These are phyloP conservation scores for Entosphenus tridentatus DNA, from an alignment of 2,113 vertebrate genomes.

Conservation along the genomic window DNA sequence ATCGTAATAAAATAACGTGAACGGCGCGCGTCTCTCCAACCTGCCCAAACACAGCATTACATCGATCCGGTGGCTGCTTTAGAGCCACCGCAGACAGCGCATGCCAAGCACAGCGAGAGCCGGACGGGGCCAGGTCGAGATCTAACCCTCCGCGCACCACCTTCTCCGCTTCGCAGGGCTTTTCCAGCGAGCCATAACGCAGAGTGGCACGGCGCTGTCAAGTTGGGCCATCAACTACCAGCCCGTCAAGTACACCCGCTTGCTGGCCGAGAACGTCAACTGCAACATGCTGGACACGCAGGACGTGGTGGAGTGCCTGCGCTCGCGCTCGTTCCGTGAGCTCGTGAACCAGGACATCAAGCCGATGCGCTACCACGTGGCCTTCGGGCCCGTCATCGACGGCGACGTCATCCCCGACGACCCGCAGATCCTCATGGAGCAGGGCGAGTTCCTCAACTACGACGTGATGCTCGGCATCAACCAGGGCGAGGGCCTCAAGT, in stretches of 20 bases:
- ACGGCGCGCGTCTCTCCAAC: too few relatives aligned
- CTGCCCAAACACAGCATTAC: too few relatives aligned
- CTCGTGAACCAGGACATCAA: conserved; percentile 96
- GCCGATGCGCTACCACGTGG: conserved; percentile 82
- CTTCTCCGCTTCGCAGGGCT: conserved; percentile 37
- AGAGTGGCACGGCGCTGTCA: conserved; percentile 81
- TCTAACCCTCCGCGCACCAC: too few relatives aligned
- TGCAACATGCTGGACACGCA: conserved; percentile 89
- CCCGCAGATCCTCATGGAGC: conserved; percentile 95
- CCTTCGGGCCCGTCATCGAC: conserved; percentile 88
- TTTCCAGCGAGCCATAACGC: conserved; percentile 94
- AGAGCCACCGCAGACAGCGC: too few relatives aligned
- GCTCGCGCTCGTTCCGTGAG: conserved; percentile 81
- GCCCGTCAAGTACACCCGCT: conserved; percentile 73
- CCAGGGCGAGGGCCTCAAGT: conserved; percentile 87
- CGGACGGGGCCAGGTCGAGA: too few relatives aligned
- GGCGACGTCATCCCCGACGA: conserved; percentile 93
- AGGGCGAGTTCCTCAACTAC: conserved; percentile 97
- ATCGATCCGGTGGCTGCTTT: too few relatives aligned
- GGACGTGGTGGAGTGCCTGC: conserved; percentile 93
- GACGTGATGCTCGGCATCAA: conserved; percentile 98
- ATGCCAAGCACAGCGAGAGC: too few relatives aligned
- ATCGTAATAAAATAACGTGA: too few relatives aligned
- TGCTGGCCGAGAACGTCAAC: conserved; percentile 85
- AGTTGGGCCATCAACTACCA: conserved; percentile 99